phyloP scores from a whole-genome alignment of 1,140 invertebrate species.

The Zaprionus ornatus region DNA sequence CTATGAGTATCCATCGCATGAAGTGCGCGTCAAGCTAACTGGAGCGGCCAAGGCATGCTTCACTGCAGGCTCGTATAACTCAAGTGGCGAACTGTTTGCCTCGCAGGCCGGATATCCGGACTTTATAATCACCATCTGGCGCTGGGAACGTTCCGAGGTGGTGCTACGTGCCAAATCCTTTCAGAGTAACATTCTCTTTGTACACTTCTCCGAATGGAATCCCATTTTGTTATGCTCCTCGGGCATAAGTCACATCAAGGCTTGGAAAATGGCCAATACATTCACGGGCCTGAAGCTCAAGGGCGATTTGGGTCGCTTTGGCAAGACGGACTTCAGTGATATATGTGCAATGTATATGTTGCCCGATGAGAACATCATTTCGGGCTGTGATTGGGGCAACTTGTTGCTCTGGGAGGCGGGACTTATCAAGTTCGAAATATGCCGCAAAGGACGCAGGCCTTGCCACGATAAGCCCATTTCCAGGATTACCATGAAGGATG shows the following conservation, averaged over 20 bases:
- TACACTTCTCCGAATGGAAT: slow-evolving; percentile 91
- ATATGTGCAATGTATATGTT: slow-evolving; percentile 92
- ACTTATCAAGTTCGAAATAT: slow-evolving; percentile 92
- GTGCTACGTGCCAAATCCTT: slow-evolving; percentile 91
- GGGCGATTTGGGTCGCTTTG: slow-evolving; percentile 93
- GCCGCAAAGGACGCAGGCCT: slow-evolving; percentile 87
- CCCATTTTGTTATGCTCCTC: slow-evolving; percentile 90
- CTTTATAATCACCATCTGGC: slow-evolving; percentile 94
- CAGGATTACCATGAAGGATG: slow-evolving; percentile 89
- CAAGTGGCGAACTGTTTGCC: slow-evolving; percentile 90
- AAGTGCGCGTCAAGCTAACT: slow-evolving; percentile 89
- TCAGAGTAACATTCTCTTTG: slow-evolving; percentile 90
- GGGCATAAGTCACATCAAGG: slow-evolving; percentile 92
- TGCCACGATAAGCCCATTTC: slow-evolving; percentile 91
- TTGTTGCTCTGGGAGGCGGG: slow-evolving; percentile 94
- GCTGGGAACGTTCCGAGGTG: slow-evolving; percentile 91
- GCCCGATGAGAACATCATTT: slow-evolving; percentile 94
- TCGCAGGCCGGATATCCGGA: slow-evolving; percentile 94
- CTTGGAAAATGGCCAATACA: slow-evolving; percentile 96
- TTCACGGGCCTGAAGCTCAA: slow-evolving; percentile 96
- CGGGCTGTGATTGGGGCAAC: slow-evolving; percentile 95
- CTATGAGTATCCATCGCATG: slow-evolving; percentile 91
- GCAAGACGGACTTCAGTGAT: slow-evolving; percentile 95
- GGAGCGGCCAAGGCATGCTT: slow-evolving; percentile 90
- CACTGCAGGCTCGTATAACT: slow-evolving; percentile 91